A percentile compares a stretch with the other conserved stretches of the same genome.
Evolutionary conservation across 2,113 vertebrate species (phyloP).

Genomic region (Gallinago jamesoni): DNA sequence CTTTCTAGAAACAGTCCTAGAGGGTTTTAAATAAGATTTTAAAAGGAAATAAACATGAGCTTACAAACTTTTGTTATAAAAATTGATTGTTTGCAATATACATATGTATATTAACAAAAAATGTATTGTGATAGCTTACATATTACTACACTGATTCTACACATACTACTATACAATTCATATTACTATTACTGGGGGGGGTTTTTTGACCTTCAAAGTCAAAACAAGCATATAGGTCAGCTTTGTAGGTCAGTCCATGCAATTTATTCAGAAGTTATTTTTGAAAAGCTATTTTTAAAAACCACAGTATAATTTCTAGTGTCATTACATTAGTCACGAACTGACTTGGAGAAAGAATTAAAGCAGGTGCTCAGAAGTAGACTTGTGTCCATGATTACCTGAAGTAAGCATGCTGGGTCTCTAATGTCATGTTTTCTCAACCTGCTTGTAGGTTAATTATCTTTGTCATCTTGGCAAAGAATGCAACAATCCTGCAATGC

Average conservation of each 20-base stretch:
- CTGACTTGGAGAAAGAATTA: background rate
- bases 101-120: background rate
- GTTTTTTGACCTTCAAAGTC: background rate
- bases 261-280: slow-evolving; percentile 1
- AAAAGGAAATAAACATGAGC: background rate
- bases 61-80: background rate
- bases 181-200: background rate
- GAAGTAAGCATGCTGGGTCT: background rate
- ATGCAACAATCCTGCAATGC: background rate
- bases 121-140: background rate
- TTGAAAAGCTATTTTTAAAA: background rate
- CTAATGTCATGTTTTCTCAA: background rate
- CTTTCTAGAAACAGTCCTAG: background rate
- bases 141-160: background rate
- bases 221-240: background rate
- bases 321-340: background rate
- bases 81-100: background rate
- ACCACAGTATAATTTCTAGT: background rate
- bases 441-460: background rate
- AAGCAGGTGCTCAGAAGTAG: background rate
- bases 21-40: background rate
- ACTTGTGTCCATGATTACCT: background rate
- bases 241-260: slow-evolving; percentile 9
- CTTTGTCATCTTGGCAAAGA: background rate
- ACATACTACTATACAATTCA: background rate